Base-by-base conservation (phyloP, 2,113 vertebrate genomes). In the Ptychochromis oligacanthus region DNA sequence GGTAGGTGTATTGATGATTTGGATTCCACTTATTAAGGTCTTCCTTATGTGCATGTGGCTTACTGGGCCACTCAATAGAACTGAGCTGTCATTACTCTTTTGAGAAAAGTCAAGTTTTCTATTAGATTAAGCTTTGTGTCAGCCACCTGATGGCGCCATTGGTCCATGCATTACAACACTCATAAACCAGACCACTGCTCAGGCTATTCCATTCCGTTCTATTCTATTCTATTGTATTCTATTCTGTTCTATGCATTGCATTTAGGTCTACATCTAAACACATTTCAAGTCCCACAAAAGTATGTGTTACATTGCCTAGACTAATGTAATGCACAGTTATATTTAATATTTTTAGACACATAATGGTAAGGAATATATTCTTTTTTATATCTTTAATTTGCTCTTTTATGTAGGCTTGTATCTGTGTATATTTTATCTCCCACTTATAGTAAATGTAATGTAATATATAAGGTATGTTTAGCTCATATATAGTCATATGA, bases 131-230 rank as follows among this genome's bases (percentile, higher is more conserved):
- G 4, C 7, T 22, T 20, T 15, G 5, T 57, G 62, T 81, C 6
- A 15, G 7, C 88, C 90, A 92, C 80, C 31, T 4, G 93, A 77
- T 85, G 90, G 88, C 40, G 56, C 20, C 58, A 80, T n/a, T 12
- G 13, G n/a, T 34, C 5, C 22, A 82, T 15, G 24, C 9, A 58
- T 43, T 5, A 36, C 6, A 72, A 20, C 17, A 34, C 11, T 26
- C 26, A 54, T 18, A n/a, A 54, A 54, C 46, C 67, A 54, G 67
- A 31, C 26, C 18, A 8, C 65, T 8, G 18, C 31, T 54, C 46
- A 72, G 31, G 20, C 24, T 49, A 26, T 46, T 46, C 22, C 46
- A 4, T 70, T 70, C 17, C 10, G 26, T 46, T 46, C 22, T 67
- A 4, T 70, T 70, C 17, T 17, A 24, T 72, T 80, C 60, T 59